Evolutionary conservation across 92 coral and sea anemone genomes (phyloP).

Genomic region (Galaxea fascicularis): DNA sequence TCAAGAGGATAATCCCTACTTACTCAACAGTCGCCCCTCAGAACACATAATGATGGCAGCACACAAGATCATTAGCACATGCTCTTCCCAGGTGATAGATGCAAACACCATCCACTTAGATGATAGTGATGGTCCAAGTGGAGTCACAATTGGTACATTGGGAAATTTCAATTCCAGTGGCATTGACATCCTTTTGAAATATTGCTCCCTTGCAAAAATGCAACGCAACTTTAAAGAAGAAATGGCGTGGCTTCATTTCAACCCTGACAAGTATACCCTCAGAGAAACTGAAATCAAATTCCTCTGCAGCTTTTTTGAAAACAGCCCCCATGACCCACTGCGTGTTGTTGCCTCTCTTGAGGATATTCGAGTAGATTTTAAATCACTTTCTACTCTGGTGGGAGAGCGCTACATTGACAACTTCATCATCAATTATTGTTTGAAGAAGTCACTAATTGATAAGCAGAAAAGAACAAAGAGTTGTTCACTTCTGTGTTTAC

Average conservation of each 20-base stretch:
- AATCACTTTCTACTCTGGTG: slow-evolving; percentile 32
- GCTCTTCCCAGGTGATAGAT: slow-evolving; percentile 11
- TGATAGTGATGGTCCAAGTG: slow-evolving; percentile 14
- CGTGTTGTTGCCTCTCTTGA: slow-evolving; percentile 12
- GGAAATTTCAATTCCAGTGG: slow-evolving; percentile 8
- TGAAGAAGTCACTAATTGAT: not conserved
- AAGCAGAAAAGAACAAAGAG: not conserved
- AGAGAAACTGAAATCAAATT: not conserved
- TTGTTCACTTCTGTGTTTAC: slow-evolving; percentile 14
- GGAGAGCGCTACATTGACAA: slow-evolving; percentile 33
- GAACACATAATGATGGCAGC: not conserved
- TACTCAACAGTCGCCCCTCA: slow-evolving; percentile 31
- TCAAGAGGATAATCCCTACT: slow-evolving; percentile 15
- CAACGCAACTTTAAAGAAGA: slow-evolving; percentile 12
- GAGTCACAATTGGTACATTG: not conserved
- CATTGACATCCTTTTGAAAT: not conserved
- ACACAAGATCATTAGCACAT: slow-evolving; percentile 10
- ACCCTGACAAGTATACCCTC: not conserved
- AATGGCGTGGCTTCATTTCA: slow-evolving; percentile 14
- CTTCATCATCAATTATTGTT: slow-evolving; percentile 13
- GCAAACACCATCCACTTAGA: slow-evolving; percentile 19
- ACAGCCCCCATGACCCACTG: not conserved
- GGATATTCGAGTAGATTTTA: slow-evolving; percentile 7
- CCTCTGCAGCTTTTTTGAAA: not conserved
- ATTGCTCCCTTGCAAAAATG: slow-evolving; percentile 5